Percentiles rank a stretch among this genome's conserved stretches.
phyloP scores from a whole-genome alignment of 2,888 invertebrate species.

The Caenorhabditis sp. region DNA sequence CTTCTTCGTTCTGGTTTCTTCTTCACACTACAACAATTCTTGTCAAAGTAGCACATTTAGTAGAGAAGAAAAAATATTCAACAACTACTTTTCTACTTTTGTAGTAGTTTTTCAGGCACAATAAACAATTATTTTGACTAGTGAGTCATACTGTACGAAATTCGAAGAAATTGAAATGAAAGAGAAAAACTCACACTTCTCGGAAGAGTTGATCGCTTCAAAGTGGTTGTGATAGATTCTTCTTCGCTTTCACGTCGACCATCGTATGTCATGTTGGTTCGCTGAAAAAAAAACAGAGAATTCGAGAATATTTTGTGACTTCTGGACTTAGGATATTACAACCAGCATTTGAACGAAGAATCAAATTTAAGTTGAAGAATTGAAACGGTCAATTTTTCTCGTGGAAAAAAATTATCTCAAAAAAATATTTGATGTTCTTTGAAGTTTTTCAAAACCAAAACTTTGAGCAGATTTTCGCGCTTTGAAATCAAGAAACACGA shows the following conservation, averaged over 20 bases:
- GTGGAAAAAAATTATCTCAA: too few relatives aligned
- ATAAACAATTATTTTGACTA: background rate
- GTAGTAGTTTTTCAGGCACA: constrained; percentile 13
- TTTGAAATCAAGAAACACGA: background rate
- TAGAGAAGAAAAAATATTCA: background rate
- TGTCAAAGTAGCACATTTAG: background rate
- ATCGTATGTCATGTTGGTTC: constrained; percentile 26
- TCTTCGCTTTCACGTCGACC: constrained; percentile 31
- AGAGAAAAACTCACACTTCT: constrained; percentile 27
- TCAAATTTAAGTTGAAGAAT: too few relatives aligned
- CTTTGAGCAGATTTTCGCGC: too few relatives aligned
- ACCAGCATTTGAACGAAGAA: too few relatives aligned
- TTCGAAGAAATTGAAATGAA: constrained; percentile 3
- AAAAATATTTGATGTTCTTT: too few relatives aligned
- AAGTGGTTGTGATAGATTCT: constrained; percentile 27
- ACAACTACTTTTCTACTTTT: constrained; percentile 6
- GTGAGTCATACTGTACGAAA: constrained; percentile 13
- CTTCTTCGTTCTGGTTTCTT: background rate
- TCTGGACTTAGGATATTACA: too few relatives aligned
- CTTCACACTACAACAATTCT: background rate
- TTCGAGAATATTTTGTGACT: too few relatives aligned
- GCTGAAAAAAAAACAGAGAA: constrained; percentile 11
- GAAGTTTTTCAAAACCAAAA: too few relatives aligned
- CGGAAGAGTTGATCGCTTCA: constrained; percentile 38
- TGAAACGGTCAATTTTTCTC: too few relatives aligned